Base-by-base conservation (phyloP, 2,888 invertebrate species). In the Erannis defoliaria region DNA sequence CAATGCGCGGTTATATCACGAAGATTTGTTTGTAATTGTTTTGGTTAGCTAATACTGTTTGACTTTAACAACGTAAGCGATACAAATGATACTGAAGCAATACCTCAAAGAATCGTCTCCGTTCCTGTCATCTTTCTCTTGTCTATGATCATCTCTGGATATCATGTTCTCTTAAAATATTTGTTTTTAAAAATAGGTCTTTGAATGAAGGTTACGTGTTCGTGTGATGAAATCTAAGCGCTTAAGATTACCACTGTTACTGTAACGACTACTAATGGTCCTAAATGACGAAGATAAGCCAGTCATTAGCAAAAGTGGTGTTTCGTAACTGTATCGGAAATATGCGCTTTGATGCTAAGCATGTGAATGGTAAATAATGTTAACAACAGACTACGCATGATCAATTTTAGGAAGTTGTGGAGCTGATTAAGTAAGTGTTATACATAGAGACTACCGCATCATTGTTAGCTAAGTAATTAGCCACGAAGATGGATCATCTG, bases 341-440 rank as follows among this genome's bases (percentile, higher is more conserved):
- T 63, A 64, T 29, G 45, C 31, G 64, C 68, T 55, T 70, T 54
- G 62, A 26, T 26, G 8, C 8, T 23, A 23, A 40, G 31, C 61
- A 72, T 71, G 67, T 50, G 62, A 67, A 71, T 67, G 64, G 61
- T 64, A 51, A 64, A 63, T 49, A 56, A 43, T 59, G 55, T 64
- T 67, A 55, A 61, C 55, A n/a, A 55, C 40, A 33, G 45, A 45
- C 58, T 54, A 70, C 56, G 62, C 62, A 56, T 64, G 54, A 55
- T 50, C 57, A 62, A 50, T 65, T n/a, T 33, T 57, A 68, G 64
- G 70, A 67, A 70, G 61, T 14, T 21, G 38, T 48, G 42, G 55
- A 29, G 46, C 42, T 10, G 46, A 45, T 67, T 58, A 55, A 45
- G 50, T 62, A 71, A 57, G 56, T 19, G 45, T 58, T 40, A 21